Base-by-base conservation (phyloP, 2,113 vertebrate genomes). In the Larimichthys polyactis region DNA sequence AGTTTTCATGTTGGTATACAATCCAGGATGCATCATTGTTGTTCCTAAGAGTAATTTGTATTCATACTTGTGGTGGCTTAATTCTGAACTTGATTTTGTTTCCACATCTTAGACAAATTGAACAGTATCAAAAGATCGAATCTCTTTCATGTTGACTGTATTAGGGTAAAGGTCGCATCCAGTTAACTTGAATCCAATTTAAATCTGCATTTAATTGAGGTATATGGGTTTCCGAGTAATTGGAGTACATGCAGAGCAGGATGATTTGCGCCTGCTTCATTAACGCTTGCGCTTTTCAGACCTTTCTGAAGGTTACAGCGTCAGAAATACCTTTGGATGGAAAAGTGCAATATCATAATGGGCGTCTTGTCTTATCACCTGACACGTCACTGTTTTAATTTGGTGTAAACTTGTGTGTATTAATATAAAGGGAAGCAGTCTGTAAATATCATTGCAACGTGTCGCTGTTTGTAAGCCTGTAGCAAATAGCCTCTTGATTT, bases 181-280 rank as follows among this genome's bases (percentile, higher is more conserved):
- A 82, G 71, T 75, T 76, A 36, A 85, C 58, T 63, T 68, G 27
- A 74, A 75, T 71, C 19, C 19, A 19, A 55, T 90, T 79, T 15
- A 60, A 62, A 68, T 76, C 46, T 46, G 16, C 59, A 68, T 84
- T 75, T 84, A 79, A 90, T 89, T 85, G 52, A 68, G 43, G 36
- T 57, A 77, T 86, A 83, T 36, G 64, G 43, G 59, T 62, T 81
- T 81, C 62, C 59, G 60, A 73, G 36, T 69, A 66, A 43, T 84
- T 85, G 69, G 43, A 74, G 43, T 49, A 49, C 15, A 79, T 40
- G 2, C 16, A 0, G 43, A 32, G 67, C 32, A 52, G 4, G 16
- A 46, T 2, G 73, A 70, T 52, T 24, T 67, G 29, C 59, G 67
- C 65, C 70, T 84, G 74, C 65, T 62, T 75, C 43, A 19, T 19